phyloP scores from a whole-genome alignment of 2,113 vertebrate species.

The Ictidomys tridecemlineatus region DNA sequence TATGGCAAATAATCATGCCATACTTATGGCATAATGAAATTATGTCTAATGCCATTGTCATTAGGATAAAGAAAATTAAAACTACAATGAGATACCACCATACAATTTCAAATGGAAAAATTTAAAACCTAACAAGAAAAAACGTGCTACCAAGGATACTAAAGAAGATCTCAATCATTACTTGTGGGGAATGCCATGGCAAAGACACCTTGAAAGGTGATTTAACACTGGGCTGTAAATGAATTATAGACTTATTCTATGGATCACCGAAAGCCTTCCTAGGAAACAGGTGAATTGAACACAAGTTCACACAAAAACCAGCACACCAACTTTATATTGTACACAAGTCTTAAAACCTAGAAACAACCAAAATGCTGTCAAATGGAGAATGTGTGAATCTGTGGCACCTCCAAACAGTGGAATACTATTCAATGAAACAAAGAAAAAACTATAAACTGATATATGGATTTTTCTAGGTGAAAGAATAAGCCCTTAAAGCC shows the following conservation, averaged over 20 bases:
- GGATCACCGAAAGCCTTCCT: neutral
- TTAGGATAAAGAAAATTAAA: neutral
- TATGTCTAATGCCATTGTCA: neutral
- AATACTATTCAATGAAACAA: neutral
- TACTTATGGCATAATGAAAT: neutral
- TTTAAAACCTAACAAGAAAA: neutral
- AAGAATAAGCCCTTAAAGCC: neutral
- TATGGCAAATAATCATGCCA: neutral
- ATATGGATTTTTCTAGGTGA: neutral
- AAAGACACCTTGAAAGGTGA: neutral
- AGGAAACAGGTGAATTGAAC: neutral
- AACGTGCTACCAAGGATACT: neutral
- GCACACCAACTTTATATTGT: neutral
- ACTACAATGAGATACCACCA: neutral
- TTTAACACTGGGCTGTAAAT: neutral
- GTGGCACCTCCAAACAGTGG: too few relatives aligned
- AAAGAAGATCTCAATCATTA: neutral
- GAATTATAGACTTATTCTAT: neutral
- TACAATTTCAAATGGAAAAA: neutral
- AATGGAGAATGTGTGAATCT: neutral
- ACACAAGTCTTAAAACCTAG: neutral
- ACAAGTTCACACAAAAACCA: neutral
- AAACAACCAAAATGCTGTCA: neutral
- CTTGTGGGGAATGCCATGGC: neutral
- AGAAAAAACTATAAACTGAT: neutral